phyloP scores from a whole-genome alignment of 2,888 invertebrate genomes.

The Sialis fuliginosa region DNA sequence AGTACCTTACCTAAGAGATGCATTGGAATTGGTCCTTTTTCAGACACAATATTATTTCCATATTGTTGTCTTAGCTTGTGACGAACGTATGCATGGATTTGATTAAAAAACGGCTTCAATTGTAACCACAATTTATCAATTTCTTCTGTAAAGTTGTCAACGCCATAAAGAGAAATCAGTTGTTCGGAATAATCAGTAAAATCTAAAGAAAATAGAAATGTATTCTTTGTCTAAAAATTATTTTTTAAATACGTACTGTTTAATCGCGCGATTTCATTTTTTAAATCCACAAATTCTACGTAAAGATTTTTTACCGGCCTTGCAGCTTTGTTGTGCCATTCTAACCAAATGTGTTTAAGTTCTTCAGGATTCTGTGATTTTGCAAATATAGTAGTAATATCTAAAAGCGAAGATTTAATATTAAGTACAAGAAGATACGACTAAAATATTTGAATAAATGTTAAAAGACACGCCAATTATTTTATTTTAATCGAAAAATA shows the following conservation, averaged over 20 bases:
- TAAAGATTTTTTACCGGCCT: slow-evolving; percentile 41
- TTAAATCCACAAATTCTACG: slow-evolving; percentile 44
- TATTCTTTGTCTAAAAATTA: not conserved
- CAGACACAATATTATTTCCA: slow-evolving; percentile 44
- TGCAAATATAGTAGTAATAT: too few species aligned
- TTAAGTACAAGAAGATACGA: too few species aligned
- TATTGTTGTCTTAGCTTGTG: slow-evolving; percentile 49
- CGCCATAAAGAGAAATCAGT: slow-evolving; percentile 57
- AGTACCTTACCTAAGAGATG: slow-evolving; percentile 46
- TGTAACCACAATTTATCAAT: slow-evolving; percentile 52
- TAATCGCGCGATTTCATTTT: slow-evolving; percentile 51
- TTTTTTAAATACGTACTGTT: slow-evolving; percentile 33
- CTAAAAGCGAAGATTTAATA: too few species aligned
- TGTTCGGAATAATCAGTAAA: slow-evolving; percentile 48
- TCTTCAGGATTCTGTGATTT: slow-evolving; percentile 68
- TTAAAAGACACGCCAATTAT: too few species aligned
- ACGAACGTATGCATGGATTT: slow-evolving; percentile 70
- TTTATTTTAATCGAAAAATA: too few species aligned
- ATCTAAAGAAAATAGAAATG: slow-evolving; percentile 25
- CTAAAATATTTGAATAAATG: too few species aligned
- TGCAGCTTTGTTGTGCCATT: slow-evolving; percentile 59
- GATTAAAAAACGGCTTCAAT: slow-evolving; percentile 62
- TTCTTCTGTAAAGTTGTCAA: slow-evolving; percentile 47
- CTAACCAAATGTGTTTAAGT: slow-evolving; percentile 57
- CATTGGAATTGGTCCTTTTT: slow-evolving; percentile 56